phyloP scores from a whole-genome alignment of 2,888 invertebrate genomes.

The Labia minor region DNA sequence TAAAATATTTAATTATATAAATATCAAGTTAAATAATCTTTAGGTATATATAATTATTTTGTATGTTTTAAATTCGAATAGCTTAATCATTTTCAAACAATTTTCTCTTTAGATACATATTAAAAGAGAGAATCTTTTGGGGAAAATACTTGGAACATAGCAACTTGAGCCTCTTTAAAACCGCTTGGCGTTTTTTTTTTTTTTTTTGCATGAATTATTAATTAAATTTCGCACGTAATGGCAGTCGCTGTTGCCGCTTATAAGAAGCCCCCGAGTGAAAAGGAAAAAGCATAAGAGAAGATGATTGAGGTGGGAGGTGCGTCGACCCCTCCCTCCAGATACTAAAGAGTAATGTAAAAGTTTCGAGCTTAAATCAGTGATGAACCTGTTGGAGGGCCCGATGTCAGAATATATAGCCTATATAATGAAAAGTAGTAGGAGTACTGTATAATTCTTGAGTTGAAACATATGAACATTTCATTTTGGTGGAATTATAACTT shows the following conservation, averaged over 20 bases:
- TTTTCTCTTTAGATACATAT: too few species aligned
- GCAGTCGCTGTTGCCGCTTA: not conserved
- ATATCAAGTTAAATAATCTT: too few species aligned
- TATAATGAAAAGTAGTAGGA: not conserved
- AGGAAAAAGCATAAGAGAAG: not conserved
- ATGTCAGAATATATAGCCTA: constrained; percentile 7
- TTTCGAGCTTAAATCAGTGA: constrained; percentile 2
- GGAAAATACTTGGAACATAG: not conserved
- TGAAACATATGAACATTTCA: constrained; percentile 13
- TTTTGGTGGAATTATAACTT: constrained; percentile 4
- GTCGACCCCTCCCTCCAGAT: not conserved
- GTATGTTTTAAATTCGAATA: too few species aligned
- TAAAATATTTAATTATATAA: too few species aligned
- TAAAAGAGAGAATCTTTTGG: not conserved
- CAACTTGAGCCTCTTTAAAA: not conserved
- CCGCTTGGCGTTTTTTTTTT: not conserved
- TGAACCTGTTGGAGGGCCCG: constrained; percentile 5
- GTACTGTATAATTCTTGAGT: not conserved
- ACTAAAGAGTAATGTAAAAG: constrained; percentile 13
- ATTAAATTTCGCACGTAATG: not conserved
- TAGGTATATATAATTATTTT: too few species aligned
- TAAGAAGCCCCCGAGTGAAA: not conserved
- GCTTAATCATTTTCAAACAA: too few species aligned
- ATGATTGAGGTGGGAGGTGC: not conserved
- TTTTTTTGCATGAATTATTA: constrained; percentile 8